phyloP scores from a whole-genome alignment of 2,888 invertebrate species.

The Oligia latruncula region DNA sequence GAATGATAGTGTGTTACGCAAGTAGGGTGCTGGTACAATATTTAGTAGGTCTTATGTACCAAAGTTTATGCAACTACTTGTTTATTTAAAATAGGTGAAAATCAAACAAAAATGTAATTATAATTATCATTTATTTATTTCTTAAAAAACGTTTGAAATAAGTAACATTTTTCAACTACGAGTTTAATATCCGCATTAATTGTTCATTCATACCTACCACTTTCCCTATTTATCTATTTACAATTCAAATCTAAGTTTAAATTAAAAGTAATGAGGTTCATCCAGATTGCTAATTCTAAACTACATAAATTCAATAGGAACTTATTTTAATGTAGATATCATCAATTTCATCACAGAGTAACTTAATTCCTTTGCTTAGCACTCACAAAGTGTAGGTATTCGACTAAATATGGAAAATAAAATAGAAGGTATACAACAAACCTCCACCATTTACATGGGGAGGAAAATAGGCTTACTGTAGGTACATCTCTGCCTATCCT shows the following conservation, averaged over 20 bases:
- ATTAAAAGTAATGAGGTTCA: conserved; percentile 41
- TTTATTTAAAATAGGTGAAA: conserved; percentile 2
- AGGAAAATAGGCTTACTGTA: not conserved
- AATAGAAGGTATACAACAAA: not conserved
- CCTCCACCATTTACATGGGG: not conserved
- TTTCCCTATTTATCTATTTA: conserved; percentile 42
- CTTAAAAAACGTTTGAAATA: conserved; percentile 2
- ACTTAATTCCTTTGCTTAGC: not conserved
- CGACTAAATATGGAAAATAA: not conserved
- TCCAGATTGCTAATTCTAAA: not conserved
- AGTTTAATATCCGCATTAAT: conserved; percentile 23
- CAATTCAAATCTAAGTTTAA: conserved; percentile 35
- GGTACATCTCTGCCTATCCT: not conserved
- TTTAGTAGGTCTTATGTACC: too few species aligned
- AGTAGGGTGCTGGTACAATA: not conserved
- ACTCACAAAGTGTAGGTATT: not conserved
- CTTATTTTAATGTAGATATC: conserved; percentile 6
- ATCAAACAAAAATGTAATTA: conserved; percentile 17
- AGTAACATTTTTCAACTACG: not conserved
- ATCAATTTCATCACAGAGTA: conserved; percentile 16
- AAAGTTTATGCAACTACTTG: not conserved
- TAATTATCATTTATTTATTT: conserved; percentile 20
- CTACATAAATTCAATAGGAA: not conserved
- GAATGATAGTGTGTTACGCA: too few species aligned
- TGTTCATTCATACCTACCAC: not conserved